Evolutionary conservation across 2,888 invertebrate genomes (phyloP).

Genomic region (Acheta domesticus): DNA sequence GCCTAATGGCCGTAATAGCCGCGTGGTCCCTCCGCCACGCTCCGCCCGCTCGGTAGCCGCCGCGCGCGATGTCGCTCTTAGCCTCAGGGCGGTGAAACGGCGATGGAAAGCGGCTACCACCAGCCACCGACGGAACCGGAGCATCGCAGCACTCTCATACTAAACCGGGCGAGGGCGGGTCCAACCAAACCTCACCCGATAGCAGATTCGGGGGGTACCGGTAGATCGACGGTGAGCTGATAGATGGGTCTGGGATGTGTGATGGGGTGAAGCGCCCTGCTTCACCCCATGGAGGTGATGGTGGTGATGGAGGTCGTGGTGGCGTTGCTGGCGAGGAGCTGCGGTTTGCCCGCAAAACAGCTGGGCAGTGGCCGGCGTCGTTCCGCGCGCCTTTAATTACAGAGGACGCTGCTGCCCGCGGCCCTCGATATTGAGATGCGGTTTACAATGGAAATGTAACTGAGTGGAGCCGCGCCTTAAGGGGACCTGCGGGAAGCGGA

Average conservation of each 20-base stretch:
- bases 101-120: too few species aligned
- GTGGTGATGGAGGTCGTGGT: not conserved
- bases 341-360: constrained; percentile 1
- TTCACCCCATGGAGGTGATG: not conserved
- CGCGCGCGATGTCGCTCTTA: too few species aligned
- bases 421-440: not conserved
- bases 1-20: not conserved
- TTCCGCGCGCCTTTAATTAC: constrained; percentile 5
- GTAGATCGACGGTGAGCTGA: too few species aligned
- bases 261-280: not conserved
- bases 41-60: too few species aligned
- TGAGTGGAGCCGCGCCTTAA: not conserved
- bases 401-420: not conserved
- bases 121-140: too few species aligned
- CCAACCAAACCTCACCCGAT: too few species aligned
- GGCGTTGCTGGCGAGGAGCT: not conserved
- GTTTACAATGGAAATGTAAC: not conserved
- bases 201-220: too few species aligned
- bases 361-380: not conserved
- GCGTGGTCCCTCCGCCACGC: too few species aligned
- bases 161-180: too few species aligned
- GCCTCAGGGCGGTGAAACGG: too few species aligned
- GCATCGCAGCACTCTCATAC: too few species aligned
- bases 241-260: not conserved
- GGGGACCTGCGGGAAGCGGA: not conserved